Percentiles rank a stretch among this genome's conserved stretches.
phyloP scores from a whole-genome alignment of 2,113 vertebrate genomes.

The Hypanus sabinus region DNA sequence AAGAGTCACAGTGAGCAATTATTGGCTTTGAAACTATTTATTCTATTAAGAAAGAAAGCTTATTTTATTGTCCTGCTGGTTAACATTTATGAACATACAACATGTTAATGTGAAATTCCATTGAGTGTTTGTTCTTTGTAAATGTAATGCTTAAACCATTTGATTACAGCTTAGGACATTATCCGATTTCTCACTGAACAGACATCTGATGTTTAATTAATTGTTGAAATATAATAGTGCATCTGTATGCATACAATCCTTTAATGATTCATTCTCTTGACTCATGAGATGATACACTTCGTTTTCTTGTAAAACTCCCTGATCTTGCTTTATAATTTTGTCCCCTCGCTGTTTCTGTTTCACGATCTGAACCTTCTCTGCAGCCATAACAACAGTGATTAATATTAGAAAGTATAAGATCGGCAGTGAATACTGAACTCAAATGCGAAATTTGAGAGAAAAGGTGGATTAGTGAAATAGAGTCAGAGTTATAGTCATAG shows the following conservation, averaged over 20 bases:
- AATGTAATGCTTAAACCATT: background rate
- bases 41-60: conserved; percentile 20
- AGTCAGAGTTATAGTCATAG: too few species aligned
- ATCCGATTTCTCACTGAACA: background rate
- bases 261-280: background rate
- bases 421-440: background rate
- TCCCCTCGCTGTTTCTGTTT: background rate
- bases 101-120: background rate
- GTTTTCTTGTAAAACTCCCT: background rate
- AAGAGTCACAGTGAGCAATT: conserved; percentile 27
- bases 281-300: background rate
- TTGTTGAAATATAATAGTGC: conserved; percentile 14
- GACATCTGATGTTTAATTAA: background rate
- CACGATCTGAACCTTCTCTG: background rate
- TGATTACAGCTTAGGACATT: background rate
- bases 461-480: background rate
- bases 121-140: background rate
- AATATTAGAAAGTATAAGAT: background rate
- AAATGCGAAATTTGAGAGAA: background rate
- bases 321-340: background rate
- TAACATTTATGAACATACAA: conserved; percentile 26
- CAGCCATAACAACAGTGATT: background rate
- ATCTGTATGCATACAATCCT: background rate
- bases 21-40: conserved; percentile 33
- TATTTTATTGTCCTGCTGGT: conserved; percentile 2